Evolutionary conservation across 2,888 invertebrate genomes (phyloP).

Genomic region (Pseudanteris insignis): DNA sequence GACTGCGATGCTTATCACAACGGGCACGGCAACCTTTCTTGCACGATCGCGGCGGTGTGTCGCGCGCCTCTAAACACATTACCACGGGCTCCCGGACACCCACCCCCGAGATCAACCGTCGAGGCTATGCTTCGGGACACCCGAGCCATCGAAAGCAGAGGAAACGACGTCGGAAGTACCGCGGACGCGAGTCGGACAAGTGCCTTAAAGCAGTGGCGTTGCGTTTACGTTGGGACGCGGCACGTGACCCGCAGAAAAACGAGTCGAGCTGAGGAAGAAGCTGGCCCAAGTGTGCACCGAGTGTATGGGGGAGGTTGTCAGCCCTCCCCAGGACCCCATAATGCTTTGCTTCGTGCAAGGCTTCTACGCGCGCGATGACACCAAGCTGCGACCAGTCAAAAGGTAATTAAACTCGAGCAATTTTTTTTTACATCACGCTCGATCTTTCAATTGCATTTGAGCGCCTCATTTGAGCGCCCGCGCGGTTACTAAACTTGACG

Average conservation of each 20-base stretch:
- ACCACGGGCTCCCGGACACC: slow-evolving; percentile 2
- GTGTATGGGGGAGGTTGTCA: slow-evolving; percentile 57
- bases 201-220: slow-evolving; percentile 15
- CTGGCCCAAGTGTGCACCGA: slow-evolving; percentile 4
- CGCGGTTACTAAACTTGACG: too few relatives aligned
- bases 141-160: slow-evolving; percentile 1
- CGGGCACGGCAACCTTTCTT: too few relatives aligned
- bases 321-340: slow-evolving; percentile 65
- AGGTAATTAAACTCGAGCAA: too few relatives aligned
- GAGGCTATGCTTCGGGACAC: neutral
- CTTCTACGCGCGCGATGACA: slow-evolving; percentile 67
- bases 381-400: slow-evolving; percentile 51
- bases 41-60: neutral
- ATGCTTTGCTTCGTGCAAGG: slow-evolving; percentile 79
- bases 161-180: neutral
- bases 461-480: too few relatives aligned
- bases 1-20: too few relatives aligned
- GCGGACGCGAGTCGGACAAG: too few relatives aligned
- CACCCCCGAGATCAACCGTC: neutral
- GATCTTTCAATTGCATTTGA: too few relatives aligned
- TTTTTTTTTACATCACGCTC: too few relatives aligned
- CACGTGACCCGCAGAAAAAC: slow-evolving; percentile 1
- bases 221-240: too few relatives aligned
- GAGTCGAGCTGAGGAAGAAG: too few relatives aligned
- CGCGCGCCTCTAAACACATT: slow-evolving; percentile 6